Conservation (phyloP, 2,888 invertebrate genomes). For the Actias luna region DNA sequence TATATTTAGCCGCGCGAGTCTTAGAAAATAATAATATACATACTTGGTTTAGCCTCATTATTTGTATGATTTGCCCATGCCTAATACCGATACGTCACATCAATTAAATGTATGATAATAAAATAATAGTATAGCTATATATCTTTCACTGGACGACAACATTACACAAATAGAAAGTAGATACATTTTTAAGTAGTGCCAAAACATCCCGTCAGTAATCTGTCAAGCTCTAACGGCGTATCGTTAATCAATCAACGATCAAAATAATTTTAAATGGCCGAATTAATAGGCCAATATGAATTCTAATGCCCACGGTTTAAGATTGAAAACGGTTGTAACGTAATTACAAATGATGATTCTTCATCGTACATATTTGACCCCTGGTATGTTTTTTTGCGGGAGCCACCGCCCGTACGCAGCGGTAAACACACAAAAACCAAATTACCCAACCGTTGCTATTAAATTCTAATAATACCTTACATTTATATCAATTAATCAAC, state of each 20-base stretch:
- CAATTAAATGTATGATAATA: too few relatives aligned
- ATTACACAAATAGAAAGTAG: constrained; percentile 14
- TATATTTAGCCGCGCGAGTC: too few relatives aligned
- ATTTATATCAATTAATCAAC: constrained; percentile 12
- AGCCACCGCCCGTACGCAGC: not conserved
- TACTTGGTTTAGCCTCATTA: too few relatives aligned
- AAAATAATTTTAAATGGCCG: constrained; percentile 8
- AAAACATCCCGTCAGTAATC: constrained; percentile 16
- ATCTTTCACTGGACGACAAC: constrained; percentile 5
- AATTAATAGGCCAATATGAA: not conserved
- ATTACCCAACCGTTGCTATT: constrained; percentile 3
- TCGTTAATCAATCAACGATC: constrained; percentile 20
- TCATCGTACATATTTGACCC: constrained; percentile 13
- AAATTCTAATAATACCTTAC: constrained; percentile 6
- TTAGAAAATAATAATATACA: too few relatives aligned
- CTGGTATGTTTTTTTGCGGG: constrained; percentile 16
- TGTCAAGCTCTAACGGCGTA: constrained; percentile 17
- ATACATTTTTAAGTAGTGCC: constrained; percentile 17
- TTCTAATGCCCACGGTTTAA: not conserved
- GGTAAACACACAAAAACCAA: constrained; percentile 10
- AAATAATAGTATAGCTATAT: not conserved
- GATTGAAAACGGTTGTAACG: not conserved
- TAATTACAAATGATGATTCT: not conserved
- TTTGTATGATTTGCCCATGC: too few relatives aligned
- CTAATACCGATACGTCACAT: too few relatives aligned